Base-by-base conservation (phyloP, 2,888 invertebrate genomes). In the Salpingus planirostris region DNA sequence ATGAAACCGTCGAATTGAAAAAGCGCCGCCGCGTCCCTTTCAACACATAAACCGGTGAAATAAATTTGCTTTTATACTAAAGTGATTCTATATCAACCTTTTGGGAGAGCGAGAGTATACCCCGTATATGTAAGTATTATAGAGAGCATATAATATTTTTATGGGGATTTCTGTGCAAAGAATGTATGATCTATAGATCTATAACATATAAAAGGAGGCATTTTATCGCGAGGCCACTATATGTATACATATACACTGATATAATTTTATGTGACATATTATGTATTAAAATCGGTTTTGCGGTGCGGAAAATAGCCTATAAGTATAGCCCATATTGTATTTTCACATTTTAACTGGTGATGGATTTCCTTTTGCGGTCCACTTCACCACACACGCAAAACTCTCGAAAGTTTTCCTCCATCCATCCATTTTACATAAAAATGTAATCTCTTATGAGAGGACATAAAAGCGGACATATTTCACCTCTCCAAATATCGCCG, bases 231-330 rank as follows among this genome's bases (percentile, higher is more conserved):
- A 40, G 44, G 50, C 50, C 50, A 50, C 49, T 47, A 46, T 50
- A 46, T 46, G 40, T 45, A 53, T 51, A 49, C 47, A 46, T 49
- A 50, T 43, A 42, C 34, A 46, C 47, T 56, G 60, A 60, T 59
- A 56, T 62, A 60, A 62, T 64, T 62, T 65, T 63, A 64, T 64
- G 61, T 62, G 63, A 63, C 62, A 62, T 60, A 62, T 60, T 63
- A 61, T 57, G 60, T 63, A 65, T 65, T 65, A 64, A 64, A 63
- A 64, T 62, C 62, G 64, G 60, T 57, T 59, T 60, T 61, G 59
- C 62, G 59, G 57, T 52, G 60, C 57, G 64, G 64, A 64, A 64
- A 65, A 65, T 65, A 61, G 64, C 59, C 64, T 58, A 61, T 63
- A 62, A 59, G 57, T 58, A 51, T 54, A 53, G 40, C 50, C 55